Evolutionary conservation across 2,797 vertebrate species (phyloP).

Genomic region (Sebastes umbrosus): DNA sequence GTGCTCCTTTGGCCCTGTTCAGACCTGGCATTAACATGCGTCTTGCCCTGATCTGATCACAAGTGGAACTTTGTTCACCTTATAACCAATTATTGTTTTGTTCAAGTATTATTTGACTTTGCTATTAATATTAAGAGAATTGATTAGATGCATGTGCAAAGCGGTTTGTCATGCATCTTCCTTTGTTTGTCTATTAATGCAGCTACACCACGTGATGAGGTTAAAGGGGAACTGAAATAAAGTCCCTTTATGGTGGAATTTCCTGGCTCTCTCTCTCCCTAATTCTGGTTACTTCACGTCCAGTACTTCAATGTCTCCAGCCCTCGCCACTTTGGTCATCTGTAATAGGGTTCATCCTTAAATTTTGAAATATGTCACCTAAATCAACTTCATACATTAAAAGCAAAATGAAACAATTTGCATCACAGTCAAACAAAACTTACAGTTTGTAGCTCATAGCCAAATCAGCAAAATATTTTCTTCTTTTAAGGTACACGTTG

Average conservation of each 20-base stretch:
- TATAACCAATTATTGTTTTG: background rate
- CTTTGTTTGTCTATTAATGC: background rate
- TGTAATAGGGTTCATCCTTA: background rate
- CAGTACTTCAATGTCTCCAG: background rate
- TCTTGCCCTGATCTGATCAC: too few relatives aligned
- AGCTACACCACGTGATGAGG: background rate
- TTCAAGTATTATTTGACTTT: background rate
- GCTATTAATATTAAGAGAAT: too few relatives aligned
- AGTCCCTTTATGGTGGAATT: background rate
- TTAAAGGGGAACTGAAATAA: background rate
- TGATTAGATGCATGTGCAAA: background rate
- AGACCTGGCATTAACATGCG: too few relatives aligned
- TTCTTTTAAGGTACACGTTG: conserved; percentile 87
- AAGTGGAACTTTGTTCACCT: background rate
- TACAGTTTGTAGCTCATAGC: conserved; percentile 91
- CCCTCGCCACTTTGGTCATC: background rate
- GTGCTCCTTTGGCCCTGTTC: background rate
- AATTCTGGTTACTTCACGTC: background rate
- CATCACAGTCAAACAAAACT: conserved; percentile 54
- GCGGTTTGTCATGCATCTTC: background rate
- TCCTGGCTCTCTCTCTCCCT: background rate
- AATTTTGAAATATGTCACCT: background rate
- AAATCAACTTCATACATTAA: background rate
- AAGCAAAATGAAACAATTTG: background rate
- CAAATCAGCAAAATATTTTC: conserved; percentile 90